These are phyloP conservation scores for Drosophila nr. medialis DNA, from an alignment of 2,888 invertebrate species.

Conservation along the genomic window DNA sequence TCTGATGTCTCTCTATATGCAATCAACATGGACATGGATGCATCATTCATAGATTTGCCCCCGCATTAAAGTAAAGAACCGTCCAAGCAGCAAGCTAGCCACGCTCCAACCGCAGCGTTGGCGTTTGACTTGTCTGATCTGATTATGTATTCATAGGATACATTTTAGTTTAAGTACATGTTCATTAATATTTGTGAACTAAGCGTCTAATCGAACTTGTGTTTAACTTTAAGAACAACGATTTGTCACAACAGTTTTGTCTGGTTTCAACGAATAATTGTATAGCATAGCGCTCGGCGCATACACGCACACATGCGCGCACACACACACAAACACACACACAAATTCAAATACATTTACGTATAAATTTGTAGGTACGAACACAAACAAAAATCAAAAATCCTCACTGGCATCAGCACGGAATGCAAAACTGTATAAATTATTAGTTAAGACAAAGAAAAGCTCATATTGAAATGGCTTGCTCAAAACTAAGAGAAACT, in stretches of 20 bases:
- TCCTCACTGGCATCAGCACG: conserved; percentile 25
- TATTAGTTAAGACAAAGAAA: conserved; percentile 19
- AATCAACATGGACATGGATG: conserved; percentile 9
- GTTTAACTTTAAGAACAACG: conserved; percentile 39
- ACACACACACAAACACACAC: conserved; percentile 3
- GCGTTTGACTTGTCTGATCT: conserved; percentile 58
- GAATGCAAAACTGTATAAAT: conserved; percentile 44
- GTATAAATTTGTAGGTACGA: conserved; percentile 14
- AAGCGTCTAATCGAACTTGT: conserved; percentile 45
- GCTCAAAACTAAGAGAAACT: conserved; percentile 52
- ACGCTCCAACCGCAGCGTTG: conserved; percentile 35
- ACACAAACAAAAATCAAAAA: conserved; percentile 5
- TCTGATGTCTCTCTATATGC: background rate
- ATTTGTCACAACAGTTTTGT: conserved; percentile 72
- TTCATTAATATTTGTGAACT: conserved; percentile 62
- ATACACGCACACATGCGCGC: conserved; percentile 11
- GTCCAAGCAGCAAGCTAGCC: conserved; percentile 66
- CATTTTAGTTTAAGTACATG: conserved; percentile 68
- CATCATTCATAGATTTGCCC: conserved; percentile 51
- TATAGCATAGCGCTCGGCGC: conserved; percentile 52
- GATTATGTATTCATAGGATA: conserved; percentile 59
- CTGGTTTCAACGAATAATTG: conserved; percentile 75
- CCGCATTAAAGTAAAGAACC: conserved; percentile 74
- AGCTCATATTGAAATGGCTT: conserved; percentile 54
- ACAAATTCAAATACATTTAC: background rate